Evolutionary conservation across 2,797 vertebrate species (phyloP), one percentile per base, ranked within the genome.

Genomic region (Poeciliopsis turneri): DNA sequence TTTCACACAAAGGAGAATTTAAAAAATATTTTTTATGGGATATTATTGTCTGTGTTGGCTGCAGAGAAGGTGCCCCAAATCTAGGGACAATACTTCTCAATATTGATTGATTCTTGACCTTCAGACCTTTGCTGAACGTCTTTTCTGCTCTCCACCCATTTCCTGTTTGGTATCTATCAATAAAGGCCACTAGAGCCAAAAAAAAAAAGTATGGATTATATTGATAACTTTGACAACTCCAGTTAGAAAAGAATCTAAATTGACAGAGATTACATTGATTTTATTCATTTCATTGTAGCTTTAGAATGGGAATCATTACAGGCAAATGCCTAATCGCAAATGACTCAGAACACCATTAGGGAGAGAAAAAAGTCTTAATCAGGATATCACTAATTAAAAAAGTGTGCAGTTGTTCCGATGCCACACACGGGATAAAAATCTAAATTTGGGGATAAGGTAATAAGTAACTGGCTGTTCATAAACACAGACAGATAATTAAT

Each of bases 401-500:
- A 76, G 45, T 20, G 10, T 25, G 36, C 57, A 47, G 39, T 49
- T 72, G 7, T 51, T 77, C 28, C n/a, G 70, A 16, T 45, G 64
- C 39, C 11, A 69, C 39, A 69, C 66, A 69, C n/a, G 25, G 25
- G 25, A 70, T 45, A 15, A 28, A 70, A 43, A 7, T n/a, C 23
- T 13, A 70, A 45, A 43, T 69, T n/a, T 43, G 20, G 8, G 49
- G 77, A 82, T 53, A 51, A 51, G 43, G 69, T n/a, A 68, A 81
- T 72, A 28, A 73, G 80, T 33, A 18, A 43, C 28, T 47, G 18
- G 5, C 7, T 55, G 47, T n/a, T 30, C 28, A 51, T 41, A 10
- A 70, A 71, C 78, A 79, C 51, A 53, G 57, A 45, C 45, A 16
- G 73, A 83, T 39, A 16, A 49, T 77, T 82, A 78, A 73, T 79